A percentile compares a stretch with the other conserved stretches of the same genome.
phyloP scores from a whole-genome alignment of 2,113 vertebrate genomes.

The Muntiacus reevesi region DNA sequence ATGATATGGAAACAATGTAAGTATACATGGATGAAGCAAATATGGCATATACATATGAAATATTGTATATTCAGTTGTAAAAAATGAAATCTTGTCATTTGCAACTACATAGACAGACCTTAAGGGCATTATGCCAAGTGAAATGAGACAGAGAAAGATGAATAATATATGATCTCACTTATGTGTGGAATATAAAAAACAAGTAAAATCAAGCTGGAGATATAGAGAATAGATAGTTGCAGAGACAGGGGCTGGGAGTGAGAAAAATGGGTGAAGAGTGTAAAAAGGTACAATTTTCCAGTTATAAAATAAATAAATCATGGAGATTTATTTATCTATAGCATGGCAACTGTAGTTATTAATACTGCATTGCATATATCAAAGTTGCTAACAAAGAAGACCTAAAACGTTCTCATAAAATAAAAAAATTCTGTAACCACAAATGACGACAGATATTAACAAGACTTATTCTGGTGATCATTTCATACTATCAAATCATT shows the following conservation, averaged over 20 bases:
- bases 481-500: not conserved
- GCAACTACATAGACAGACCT: not conserved
- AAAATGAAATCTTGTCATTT: not conserved
- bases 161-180: not conserved
- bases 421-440: not conserved
- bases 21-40: not conserved
- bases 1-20: not conserved
- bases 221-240: not conserved
- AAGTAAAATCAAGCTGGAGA: not conserved
- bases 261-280: not conserved
- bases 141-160: not conserved
- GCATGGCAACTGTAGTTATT: not conserved
- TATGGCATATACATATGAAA: not conserved
- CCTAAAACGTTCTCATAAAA: not conserved
- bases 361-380: not conserved
- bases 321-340: not conserved
- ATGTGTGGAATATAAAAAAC: not conserved
- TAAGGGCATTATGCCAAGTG: not conserved
- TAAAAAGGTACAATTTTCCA: not conserved
- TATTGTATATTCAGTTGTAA: not conserved
- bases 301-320: not conserved
- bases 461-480: not conserved
- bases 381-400: not conserved
- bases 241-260: not conserved
- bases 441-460: not conserved